Percentiles rank a stretch among this genome's conserved stretches.
phyloP scores from a whole-genome alignment of 1,140 invertebrate genomes.

The Rhopalosiphum maidis region DNA sequence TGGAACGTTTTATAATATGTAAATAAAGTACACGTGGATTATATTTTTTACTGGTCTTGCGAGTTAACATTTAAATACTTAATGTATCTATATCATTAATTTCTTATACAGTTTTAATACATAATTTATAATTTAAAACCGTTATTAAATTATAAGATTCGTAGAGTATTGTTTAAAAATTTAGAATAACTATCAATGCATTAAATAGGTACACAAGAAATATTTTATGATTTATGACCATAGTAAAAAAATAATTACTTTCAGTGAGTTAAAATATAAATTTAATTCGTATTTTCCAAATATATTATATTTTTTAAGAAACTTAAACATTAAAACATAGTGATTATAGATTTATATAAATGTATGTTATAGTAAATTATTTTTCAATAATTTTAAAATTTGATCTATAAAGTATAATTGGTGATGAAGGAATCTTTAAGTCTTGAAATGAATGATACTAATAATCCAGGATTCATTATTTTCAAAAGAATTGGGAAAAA shows the following conservation, averaged over 20 bases:
- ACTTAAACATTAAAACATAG: too few species aligned
- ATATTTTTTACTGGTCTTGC: not conserved
- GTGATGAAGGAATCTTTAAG: too few species aligned
- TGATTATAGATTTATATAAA: too few species aligned
- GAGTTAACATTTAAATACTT: not conserved
- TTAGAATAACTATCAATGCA: not conserved
- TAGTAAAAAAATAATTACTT: not conserved
- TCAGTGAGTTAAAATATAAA: not conserved
- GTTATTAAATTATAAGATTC: not conserved
- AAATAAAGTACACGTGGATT: not conserved
- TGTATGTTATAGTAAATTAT: too few species aligned
- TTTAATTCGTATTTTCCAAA: not conserved
- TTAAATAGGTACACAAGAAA: too few species aligned
- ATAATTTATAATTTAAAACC: not conserved
- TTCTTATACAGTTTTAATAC: not conserved
- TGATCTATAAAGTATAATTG: too few species aligned
- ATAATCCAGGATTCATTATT: too few species aligned
- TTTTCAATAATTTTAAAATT: too few species aligned
- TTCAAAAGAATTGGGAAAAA: too few species aligned
- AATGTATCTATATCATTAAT: not conserved
- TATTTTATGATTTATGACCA: not conserved
- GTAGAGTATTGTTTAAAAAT: not conserved
- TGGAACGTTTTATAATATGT: not conserved
- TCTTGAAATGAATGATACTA: too few species aligned
- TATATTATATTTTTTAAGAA: not conserved